Evolutionary conservation across 2,797 vertebrate genomes (phyloP), one percentile per base, ranked within the genome.

Genomic region (Gouania willdenowi): DNA sequence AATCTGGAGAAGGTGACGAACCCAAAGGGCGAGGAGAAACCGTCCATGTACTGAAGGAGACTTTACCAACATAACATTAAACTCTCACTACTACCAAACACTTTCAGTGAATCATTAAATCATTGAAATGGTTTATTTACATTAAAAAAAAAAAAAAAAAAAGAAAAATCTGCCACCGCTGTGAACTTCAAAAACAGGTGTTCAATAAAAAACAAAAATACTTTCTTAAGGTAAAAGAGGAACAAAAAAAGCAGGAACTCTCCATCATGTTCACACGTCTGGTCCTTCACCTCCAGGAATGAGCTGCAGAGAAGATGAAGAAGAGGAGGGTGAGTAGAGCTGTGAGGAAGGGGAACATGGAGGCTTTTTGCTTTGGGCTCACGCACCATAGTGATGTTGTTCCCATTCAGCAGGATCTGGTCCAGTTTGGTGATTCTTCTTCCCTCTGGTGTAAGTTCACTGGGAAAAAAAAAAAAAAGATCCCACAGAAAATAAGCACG

Each of bases 261-360:
- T 11, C 9, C 42, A n/a, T n/a, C 20, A 23, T 22, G 5, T 8
- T 12, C 15, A 98, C 9, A 98, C 94, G 83, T 98, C 96, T 29
- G 95, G 96, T 48, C 95, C 95, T 90, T 98, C 95, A 69, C 94
- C 95, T 79, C 96, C 96, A 28, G 95, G 95, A 75, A 98, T 94
- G 57, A 98, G 89, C 95, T 98, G 71, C 8, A 79, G 7, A 43
- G 39, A 8, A 32, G 3, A 27, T 25, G 18, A 41, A 20, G 1
- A 20, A 20, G 19, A 20, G 6, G n/a, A n/a, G n/a, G 2, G 19
- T 20, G 4, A 20, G 5, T 6, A 5, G n/a, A n/a, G n/a, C n/a
- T n/a, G n/a, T n/a, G n/a, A n/a, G n/a, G n/a, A n/a, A n/a, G n/a
- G n/a, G n/a, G n/a, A n/a, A n/a, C n/a, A n/a, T n/a, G n/a, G n/a